A percentile compares a stretch with the other conserved stretches of the same genome.
Conservation (phyloP, 2,888 invertebrate genomes). For the Loripinus fragilis region DNA sequence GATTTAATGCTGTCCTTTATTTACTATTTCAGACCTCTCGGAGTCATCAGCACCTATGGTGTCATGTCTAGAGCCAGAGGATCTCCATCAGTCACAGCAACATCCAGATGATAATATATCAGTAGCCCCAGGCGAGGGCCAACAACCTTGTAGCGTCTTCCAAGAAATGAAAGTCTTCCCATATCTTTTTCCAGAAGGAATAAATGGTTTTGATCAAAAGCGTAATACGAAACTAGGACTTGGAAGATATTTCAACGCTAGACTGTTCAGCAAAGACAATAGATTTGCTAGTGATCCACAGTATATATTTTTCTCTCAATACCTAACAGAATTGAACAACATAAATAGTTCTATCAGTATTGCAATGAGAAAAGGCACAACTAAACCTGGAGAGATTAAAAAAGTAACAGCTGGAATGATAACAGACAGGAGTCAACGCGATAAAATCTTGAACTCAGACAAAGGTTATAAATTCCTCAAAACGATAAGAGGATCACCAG, state of each 20-base stretch:
- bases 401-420: conserved; percentile 18
- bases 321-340: conserved; percentile 17
- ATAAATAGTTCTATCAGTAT: conserved; percentile 2
- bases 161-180: conserved; percentile 31
- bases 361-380: conserved; percentile 19
- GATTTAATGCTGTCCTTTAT: background rate
- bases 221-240: conserved; percentile 13
- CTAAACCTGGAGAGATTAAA: background rate
- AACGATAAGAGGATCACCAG: conserved; percentile 26
- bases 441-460: background rate
- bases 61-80: conserved; percentile 19
- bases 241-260: conserved; percentile 20
- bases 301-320: conserved; percentile 34
- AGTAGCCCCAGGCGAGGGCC: conserved; percentile 11
- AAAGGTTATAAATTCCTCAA: conserved; percentile 8
- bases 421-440: background rate
- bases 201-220: conserved; percentile 10
- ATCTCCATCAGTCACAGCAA: conserved; percentile 18
- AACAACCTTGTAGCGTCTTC: conserved; percentile 9
- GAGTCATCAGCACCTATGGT: conserved; percentile 23
- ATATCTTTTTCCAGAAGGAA: conserved; percentile 31
- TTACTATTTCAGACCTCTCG: conserved; percentile 12
- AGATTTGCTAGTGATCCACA: conserved; percentile 31
- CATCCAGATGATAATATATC: conserved; percentile 16
- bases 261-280: conserved; percentile 24